Base-by-base conservation (phyloP, 2,888 invertebrate species). In the Lycocerus yunnanus region DNA sequence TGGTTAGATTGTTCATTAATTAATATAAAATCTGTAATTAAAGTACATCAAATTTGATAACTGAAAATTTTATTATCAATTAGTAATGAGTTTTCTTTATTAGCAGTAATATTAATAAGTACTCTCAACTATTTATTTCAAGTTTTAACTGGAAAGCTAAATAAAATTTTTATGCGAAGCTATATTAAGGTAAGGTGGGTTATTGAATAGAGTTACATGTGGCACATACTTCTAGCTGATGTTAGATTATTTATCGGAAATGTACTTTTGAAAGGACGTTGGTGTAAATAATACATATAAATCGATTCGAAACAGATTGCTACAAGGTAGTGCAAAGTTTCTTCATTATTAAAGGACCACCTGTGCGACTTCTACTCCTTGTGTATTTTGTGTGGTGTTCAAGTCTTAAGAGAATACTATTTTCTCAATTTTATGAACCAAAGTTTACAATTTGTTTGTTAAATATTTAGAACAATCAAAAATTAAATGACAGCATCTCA, bases 281-380 rank as follows among this genome's bases (percentile, higher is more conserved):
- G 66, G 74, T 72, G 77, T 81, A 79, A 81, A 81, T 81, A 81
- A 80, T 73, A 75, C 79, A 43, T 16, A 81, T 80, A 77, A 73
- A 76, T 74, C 78, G 78, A 78, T 78, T 74, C 78, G 75, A 73
- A 78, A 78, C 75, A 74, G 77, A 79, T 79, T 78, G 76, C 76
- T 75, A 66, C 76, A 77, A 74, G 77, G 76, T 74, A 73, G 75
- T 75, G 75, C 76, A 72, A 74, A 77, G 76, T 74, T 76, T 75
- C 76, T 80, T 78, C 78, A 80, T 80, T 80, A 80, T 80, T 80
- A 75, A 80, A 78, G 77, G 80, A 76, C 80, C 80, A 80, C 80
- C 80, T 80, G 80, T 80, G 78, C 77, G 71, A 78, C 77, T 74
- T 74, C 72, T 74, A 78, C 73, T 74, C 71, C 74, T 78, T 69